phyloP scores from a whole-genome alignment of 2,113 vertebrate genomes.

The Anser brachyrhynchus region DNA sequence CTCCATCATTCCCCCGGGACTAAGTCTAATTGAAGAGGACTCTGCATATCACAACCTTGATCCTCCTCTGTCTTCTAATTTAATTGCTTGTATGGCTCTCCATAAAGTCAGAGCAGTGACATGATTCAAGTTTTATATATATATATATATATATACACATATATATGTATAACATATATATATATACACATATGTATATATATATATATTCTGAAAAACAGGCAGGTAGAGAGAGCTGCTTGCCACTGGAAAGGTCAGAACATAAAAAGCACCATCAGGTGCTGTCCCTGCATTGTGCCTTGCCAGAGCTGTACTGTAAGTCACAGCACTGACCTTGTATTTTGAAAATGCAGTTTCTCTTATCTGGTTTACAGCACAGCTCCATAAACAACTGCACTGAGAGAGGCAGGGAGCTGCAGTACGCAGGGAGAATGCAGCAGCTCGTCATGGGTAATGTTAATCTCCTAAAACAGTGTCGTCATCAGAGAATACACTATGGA shows the following conservation, averaged over 20 bases:
- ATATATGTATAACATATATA: too few species aligned
- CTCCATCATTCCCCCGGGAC: not conserved
- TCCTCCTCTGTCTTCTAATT: not conserved
- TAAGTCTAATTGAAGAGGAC: not conserved
- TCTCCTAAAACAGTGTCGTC: not conserved
- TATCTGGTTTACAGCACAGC: not conserved
- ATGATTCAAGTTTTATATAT: not conserved
- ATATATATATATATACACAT: too few species aligned
- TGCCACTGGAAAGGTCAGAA: not conserved
- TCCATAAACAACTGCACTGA: not conserved
- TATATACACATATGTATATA: too few species aligned
- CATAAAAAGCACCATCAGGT: not conserved
- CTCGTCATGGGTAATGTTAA: not conserved
- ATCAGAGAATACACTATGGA: not conserved
- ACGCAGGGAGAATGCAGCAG: not conserved
- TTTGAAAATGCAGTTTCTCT: not conserved
- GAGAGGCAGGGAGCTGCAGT: not conserved
- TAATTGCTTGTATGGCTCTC: not conserved
- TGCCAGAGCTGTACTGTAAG: not conserved
- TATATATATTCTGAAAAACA: too few species aligned
- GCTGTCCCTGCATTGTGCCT: not conserved
- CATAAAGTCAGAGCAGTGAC: not conserved
- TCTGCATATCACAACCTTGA: not conserved
- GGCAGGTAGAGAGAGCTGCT: not conserved
- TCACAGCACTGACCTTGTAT: not conserved